Evolutionary conservation across 2,797 vertebrate species (phyloP), one percentile per base, ranked within the genome.

Genomic region (Acanthiza pusilla): DNA sequence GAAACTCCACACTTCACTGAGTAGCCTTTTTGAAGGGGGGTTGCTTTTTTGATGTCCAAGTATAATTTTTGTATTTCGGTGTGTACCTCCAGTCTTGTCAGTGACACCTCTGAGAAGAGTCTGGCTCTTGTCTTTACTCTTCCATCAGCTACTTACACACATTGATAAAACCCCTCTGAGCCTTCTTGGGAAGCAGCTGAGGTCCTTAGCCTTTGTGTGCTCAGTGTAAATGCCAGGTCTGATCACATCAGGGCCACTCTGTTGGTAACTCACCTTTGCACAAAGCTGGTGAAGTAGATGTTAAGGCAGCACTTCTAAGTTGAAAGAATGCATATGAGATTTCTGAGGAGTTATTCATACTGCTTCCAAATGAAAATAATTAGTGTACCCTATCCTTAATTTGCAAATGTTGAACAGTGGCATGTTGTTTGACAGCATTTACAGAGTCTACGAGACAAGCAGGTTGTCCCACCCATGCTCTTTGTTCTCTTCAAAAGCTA

Each of bases 371-470:
- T 30, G 45, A 71, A 61, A 93, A 80, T 79, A 63, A 63, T 77
- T 43, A 76, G n/a, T 34, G 54, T 72, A 30, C 19, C 4, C 3
- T 72, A 34, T 85, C 78, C 58, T 83, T 84, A 55, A 48, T 80
- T 83, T 92, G 89, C 54, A 93, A 68, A 51, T 75, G 68, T 50
- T 57, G 79, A 47, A 16, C 51, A 66, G 32, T 54, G 82, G 72
- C 76, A 67, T 85, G 86, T 82, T 80, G 93, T 83, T 53, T 22
- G 66, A 50, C 94, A 85, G 81, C 50, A 13, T 50, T 90, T 70
- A 40, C 25, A 40, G 63, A 63, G 45, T 47, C 4, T 61, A 26
- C 14, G 0, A 85, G 75, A 42, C 29, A 82, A 93, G 51, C 87
- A 55, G 76, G 79, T 83, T 95, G 66, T 76, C 51, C 79, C 58